phyloP scores from a whole-genome alignment of 2,113 vertebrate genomes.

The Rhinoderma darwinii region DNA sequence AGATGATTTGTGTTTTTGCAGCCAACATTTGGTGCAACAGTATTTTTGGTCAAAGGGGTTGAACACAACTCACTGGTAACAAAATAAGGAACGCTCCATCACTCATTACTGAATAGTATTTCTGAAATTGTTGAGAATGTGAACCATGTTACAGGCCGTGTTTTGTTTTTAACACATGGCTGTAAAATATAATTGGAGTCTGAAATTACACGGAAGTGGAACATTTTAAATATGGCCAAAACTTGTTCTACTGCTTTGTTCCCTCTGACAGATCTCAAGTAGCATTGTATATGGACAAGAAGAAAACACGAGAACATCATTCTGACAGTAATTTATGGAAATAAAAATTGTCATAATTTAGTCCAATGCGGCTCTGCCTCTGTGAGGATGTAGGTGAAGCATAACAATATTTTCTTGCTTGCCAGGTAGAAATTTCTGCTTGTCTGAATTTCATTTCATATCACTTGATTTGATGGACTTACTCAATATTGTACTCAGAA shows the following conservation, averaged over 20 bases:
- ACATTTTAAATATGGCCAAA: neutral
- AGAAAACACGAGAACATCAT: constrained; percentile 36
- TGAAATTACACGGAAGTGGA: neutral
- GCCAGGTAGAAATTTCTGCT: neutral
- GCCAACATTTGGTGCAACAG: no score
- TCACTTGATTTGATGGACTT: constrained; percentile 33
- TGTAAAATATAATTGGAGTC: neutral
- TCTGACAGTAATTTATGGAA: constrained; percentile 54
- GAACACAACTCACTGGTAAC: no score
- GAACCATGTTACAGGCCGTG: neutral
- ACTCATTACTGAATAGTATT: no score
- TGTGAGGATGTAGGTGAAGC: constrained; percentile 40
- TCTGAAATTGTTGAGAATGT: neutral
- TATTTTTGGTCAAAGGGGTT: no score
- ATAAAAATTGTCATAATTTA: constrained; percentile 43
- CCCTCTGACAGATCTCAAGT: constrained; percentile 26
- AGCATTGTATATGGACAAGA: constrained; percentile 5
- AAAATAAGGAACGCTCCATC: no score
- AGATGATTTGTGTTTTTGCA: no score
- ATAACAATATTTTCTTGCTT: constrained; percentile 37
- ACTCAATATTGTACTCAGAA: constrained; percentile 1
- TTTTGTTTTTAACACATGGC: neutral
- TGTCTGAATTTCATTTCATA: constrained; percentile 39
- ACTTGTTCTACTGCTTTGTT: neutral
- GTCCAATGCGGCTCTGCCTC: constrained; percentile 29